A percentile compares a stretch with the other conserved stretches of the same genome.
Conservation (phyloP, 2,113 vertebrate species). For the Salminus brasiliensis region DNA sequence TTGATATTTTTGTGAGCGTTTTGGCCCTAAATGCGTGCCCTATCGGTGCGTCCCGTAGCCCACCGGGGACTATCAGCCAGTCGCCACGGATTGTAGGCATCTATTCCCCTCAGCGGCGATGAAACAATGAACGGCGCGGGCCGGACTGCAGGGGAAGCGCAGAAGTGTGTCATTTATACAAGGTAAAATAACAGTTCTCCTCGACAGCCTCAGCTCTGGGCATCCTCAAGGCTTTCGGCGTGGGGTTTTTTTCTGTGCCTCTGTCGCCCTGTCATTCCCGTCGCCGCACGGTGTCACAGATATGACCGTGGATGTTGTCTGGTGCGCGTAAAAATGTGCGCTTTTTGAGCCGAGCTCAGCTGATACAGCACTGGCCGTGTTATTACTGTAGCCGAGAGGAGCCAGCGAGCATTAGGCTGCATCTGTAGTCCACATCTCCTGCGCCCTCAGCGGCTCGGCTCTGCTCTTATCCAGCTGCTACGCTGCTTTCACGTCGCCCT, state of each 20-base stretch:
- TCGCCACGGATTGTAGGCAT: constrained; percentile 15
- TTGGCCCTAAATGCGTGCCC: background rate
- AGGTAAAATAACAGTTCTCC: constrained; percentile 40
- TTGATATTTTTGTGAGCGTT: too few relatives aligned
- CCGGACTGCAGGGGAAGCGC: constrained; percentile 40
- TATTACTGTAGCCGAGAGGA: background rate
- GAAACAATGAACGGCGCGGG: constrained; percentile 51
- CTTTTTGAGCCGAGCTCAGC: too few relatives aligned
- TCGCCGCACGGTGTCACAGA: background rate
- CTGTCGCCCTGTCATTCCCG: background rate
- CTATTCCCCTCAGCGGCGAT: constrained; percentile 17
- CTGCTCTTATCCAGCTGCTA: background rate
- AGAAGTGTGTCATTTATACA: constrained; percentile 32
- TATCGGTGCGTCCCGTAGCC: background rate
- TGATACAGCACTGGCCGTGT: too few relatives aligned
- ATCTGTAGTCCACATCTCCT: too few relatives aligned
- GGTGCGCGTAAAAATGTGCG: too few relatives aligned
- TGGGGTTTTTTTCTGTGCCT: background rate
- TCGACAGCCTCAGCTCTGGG: background rate
- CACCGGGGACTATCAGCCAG: background rate
- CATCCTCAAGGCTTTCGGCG: background rate
- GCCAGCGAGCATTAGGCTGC: background rate
- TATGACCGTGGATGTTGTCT: background rate
- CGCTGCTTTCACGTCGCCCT: background rate
- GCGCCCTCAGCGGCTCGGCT: background rate